phyloP scores from a whole-genome alignment of 1,140 invertebrate genomes.

The Triops cancriformis region DNA sequence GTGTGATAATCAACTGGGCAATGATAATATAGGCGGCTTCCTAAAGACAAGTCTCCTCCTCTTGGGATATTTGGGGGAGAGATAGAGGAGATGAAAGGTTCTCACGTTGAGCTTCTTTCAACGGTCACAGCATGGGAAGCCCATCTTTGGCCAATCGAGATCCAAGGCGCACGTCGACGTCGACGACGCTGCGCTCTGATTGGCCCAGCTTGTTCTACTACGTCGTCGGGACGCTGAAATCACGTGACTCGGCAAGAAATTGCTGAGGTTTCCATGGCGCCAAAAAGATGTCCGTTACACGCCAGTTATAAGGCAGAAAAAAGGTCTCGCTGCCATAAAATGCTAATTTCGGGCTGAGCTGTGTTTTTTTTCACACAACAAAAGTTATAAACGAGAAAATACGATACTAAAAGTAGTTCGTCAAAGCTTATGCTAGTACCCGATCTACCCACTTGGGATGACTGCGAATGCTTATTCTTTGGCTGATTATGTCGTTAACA shows the following conservation, averaged over 20 bases:
- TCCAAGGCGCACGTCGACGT: neutral
- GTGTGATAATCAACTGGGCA: neutral
- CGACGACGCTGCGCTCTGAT: constrained; percentile 1
- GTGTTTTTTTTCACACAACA: neutral
- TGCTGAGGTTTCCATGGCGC: neutral
- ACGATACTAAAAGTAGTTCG: neutral
- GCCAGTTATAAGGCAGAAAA: neutral
- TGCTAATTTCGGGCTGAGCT: neutral
- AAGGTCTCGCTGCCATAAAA: neutral
- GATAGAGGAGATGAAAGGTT: neutral
- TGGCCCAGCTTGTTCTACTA: neutral
- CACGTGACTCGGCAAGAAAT: neutral
- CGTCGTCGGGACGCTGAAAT: neutral
- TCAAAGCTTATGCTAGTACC: neutral
- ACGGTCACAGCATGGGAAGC: neutral
- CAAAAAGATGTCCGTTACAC: neutral
- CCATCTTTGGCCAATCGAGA: neutral
- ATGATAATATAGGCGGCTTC: neutral
- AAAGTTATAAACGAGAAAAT: neutral
- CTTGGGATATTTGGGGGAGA: neutral
- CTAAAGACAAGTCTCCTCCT: constrained; percentile 5
- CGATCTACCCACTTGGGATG: neutral
- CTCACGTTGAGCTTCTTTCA: neutral
- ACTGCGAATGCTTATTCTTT: neutral
- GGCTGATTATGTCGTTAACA: neutral